A percentile compares a stretch with the other conserved stretches of the same genome.
Evolutionary conservation across 2,797 vertebrate genomes (phyloP).

Genomic region (Cottoperca gobio): DNA sequence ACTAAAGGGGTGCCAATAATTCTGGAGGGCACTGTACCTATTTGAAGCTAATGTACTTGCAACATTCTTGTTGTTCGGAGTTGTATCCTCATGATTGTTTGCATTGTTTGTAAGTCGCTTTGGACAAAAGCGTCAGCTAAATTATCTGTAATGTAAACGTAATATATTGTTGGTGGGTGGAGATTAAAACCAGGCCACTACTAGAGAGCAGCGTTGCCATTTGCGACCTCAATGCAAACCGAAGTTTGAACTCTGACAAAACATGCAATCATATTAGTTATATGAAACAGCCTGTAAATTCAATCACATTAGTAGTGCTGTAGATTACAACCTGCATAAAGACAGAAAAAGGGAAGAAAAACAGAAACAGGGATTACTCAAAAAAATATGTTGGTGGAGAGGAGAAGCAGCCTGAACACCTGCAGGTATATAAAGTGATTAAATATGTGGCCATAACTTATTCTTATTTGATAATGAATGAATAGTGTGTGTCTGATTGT

Average conservation of each 20-base stretch:
- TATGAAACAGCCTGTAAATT: background rate
- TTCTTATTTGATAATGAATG: background rate
- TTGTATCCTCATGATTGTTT: no score
- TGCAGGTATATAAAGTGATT: background rate
- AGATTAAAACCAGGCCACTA: constrained; percentile 32
- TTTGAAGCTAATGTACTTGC: no score
- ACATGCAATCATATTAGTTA: background rate
- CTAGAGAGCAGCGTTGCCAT: constrained; percentile 60
- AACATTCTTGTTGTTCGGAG: no score
- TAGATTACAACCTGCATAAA: background rate
- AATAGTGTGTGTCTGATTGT: constrained; percentile 8
- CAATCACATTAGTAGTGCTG: background rate
- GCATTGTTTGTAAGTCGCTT: no score
- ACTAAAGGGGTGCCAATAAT: no score
- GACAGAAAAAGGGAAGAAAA: background rate
- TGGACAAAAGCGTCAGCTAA: no score
- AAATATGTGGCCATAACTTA: no score
- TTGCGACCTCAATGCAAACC: background rate
- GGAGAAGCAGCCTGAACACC: background rate
- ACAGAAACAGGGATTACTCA: no score
- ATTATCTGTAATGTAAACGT: no score
- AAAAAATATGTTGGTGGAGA: no score
- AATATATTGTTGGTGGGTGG: background rate
- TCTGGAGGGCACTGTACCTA: no score
- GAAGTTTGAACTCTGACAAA: background rate